Evolutionary conservation across 2,797 vertebrate species (phyloP), one percentile per base, ranked within the genome.

Genomic region (Scleropages formosus): DNA sequence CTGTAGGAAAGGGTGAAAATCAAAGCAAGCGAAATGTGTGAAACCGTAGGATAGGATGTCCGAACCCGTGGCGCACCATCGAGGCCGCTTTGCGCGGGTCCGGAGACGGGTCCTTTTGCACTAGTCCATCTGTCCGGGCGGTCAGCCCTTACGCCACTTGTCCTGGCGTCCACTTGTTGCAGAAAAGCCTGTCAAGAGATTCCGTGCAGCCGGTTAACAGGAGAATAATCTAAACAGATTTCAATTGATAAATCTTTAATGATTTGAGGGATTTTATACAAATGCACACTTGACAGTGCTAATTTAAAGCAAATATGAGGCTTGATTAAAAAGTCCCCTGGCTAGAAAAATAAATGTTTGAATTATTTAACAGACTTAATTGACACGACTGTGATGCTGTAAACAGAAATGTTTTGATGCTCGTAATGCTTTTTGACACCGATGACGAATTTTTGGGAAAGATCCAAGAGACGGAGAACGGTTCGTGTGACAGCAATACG

Each of bases 291-390:
- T 94, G 93, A 94, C 91, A 90, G 92, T 91, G 90, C 92, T 96
- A 96, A 97, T 96, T 95, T 96, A 96, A 97, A 97, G 95, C 93
- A 98, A 97, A 98, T 96, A 98, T 88, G 85, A 92, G 85, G 90
- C 93, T 94, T 95, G 94, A 97, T 98, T 96, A 96, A 95, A 96
- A 94, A 95, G 95, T 95, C 93, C 93, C 93, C 85, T 84, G 92
- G 93, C 94, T 92, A 93, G 88, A 88, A 87, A 91, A 92, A 94
- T 95, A 95, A 95, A 94, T 84, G 91, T 94, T 92, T 95, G 92
- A 94, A 95, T 96, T 94, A 94, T 95, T 94, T 91, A 95, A 93
- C 91, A 88, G 92, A 91, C 95, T 95, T 95, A 95, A 94, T 92
- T 91, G 91, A 91, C 91, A 90, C 82, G 88, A 89, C 93, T 88